Conservation (phyloP, 2,888 invertebrate species). For the Notodonta dromedarius region DNA sequence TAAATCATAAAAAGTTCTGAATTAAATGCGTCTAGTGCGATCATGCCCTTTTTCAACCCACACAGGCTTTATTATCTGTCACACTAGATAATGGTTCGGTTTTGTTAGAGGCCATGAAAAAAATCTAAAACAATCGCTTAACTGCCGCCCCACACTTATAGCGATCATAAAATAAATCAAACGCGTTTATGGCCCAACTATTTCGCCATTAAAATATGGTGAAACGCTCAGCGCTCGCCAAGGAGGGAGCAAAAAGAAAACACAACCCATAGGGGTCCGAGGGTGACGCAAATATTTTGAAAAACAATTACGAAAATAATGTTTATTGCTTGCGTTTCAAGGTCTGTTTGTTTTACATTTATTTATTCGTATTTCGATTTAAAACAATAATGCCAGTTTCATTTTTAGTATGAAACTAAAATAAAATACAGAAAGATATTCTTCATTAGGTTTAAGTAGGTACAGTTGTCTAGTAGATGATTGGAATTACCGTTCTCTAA, state of each 20-base stretch:
- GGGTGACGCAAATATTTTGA: constrained; percentile 2
- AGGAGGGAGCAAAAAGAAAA: constrained; percentile 49
- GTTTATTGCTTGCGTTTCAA: neutral
- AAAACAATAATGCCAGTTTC: too few relatives aligned
- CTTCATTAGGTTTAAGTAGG: too few relatives aligned
- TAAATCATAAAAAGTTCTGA: too few relatives aligned
- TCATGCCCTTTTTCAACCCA: too few relatives aligned
- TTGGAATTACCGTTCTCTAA: too few relatives aligned
- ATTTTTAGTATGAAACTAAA: too few relatives aligned
- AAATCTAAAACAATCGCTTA: constrained; percentile 36
- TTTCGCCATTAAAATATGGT: constrained; percentile 78
- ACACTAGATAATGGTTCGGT: neutral
- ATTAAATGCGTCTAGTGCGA: too few relatives aligned
- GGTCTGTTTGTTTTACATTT: neutral
- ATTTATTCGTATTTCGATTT: too few relatives aligned
- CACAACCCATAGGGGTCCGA: constrained; percentile 1
- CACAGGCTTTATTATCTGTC: too few relatives aligned
- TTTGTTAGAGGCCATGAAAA: neutral
- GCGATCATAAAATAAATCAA: constrained; percentile 79
- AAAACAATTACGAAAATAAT: neutral
- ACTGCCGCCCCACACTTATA: constrained; percentile 46
- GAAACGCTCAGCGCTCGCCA: constrained; percentile 66
- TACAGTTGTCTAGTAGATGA: too few relatives aligned
- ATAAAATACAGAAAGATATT: too few relatives aligned
- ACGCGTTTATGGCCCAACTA: constrained; percentile 77